A percentile compares a stretch with the other conserved stretches of the same genome.
Evolutionary conservation across 2,113 vertebrate genomes (phyloP).

Genomic region (Corapipo altera): DNA sequence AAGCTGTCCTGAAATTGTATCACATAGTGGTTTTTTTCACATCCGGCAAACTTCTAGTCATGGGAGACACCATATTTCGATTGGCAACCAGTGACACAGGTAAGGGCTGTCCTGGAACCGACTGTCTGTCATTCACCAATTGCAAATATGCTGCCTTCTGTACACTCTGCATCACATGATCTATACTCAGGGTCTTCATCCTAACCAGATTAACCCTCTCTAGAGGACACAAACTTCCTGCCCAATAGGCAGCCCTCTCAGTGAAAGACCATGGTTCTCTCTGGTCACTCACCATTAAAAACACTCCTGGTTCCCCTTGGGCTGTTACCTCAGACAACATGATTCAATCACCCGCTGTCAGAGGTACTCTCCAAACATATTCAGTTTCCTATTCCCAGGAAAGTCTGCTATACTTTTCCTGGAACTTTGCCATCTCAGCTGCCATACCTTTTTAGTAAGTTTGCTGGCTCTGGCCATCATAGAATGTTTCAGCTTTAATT

Average conservation of each 20-base stretch:
- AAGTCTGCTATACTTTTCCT: background rate
- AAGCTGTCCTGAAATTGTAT: accelerated
- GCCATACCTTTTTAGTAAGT: background rate
- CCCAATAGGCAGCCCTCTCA: background rate
- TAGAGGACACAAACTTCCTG: background rate
- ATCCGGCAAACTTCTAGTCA: accelerated
- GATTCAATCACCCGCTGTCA: background rate
- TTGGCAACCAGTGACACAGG: background rate
- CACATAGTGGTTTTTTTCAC: background rate
- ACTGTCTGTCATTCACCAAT: background rate
- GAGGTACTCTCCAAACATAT: background rate
- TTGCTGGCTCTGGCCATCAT: background rate
- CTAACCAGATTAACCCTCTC: too few relatives aligned
- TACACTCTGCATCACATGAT: background rate
- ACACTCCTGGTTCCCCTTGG: accelerated
- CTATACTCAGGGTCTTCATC: background rate
- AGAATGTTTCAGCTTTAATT: background rate
- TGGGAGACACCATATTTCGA: accelerated
- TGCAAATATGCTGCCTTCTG: background rate
- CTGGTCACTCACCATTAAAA: background rate
- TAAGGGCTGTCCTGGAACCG: background rate
- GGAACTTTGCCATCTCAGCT: background rate
- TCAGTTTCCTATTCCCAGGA: background rate
- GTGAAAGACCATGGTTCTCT: background rate
- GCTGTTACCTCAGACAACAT: background rate